Conservation (phyloP, 2,113 vertebrate species). For the Fulmarus glacialis region DNA sequence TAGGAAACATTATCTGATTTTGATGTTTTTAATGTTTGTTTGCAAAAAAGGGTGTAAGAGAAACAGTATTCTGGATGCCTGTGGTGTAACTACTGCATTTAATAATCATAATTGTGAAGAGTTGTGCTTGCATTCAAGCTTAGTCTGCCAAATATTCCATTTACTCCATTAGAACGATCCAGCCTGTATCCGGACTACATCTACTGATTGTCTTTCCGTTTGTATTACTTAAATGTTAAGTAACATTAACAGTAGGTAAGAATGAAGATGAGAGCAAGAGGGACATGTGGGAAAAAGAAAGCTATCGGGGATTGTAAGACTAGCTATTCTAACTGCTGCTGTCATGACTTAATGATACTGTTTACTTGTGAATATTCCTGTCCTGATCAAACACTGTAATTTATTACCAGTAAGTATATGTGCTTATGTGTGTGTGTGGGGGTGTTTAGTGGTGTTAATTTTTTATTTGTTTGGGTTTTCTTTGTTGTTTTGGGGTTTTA, state of each 20-base stretch:
- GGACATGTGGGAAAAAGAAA: neutral
- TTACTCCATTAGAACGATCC: neutral
- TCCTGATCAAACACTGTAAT: neutral
- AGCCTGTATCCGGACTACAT: neutral
- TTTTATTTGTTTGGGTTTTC: neutral
- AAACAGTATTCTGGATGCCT: neutral
- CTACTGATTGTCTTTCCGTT: neutral
- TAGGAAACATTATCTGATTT: neutral
- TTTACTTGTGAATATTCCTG: neutral
- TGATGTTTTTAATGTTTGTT: neutral
- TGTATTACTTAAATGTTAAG: neutral
- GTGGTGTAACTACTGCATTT: neutral
- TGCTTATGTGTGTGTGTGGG: fast-evolving
- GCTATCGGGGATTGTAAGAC: neutral
- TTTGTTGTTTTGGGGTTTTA: neutral
- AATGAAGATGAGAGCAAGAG: neutral
- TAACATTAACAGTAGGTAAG: neutral
- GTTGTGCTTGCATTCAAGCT: neutral
- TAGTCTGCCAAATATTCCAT: neutral
- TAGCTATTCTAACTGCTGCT: neutral
- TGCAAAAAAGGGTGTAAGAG: neutral
- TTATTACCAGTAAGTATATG: neutral
- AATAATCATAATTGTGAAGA: neutral
- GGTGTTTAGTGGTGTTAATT: neutral
- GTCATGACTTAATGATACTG: neutral